Percentiles rank a stretch among this genome's conserved stretches.
phyloP scores from a whole-genome alignment of 2,113 vertebrate species.

The Onychostruthus taczanowskii region DNA sequence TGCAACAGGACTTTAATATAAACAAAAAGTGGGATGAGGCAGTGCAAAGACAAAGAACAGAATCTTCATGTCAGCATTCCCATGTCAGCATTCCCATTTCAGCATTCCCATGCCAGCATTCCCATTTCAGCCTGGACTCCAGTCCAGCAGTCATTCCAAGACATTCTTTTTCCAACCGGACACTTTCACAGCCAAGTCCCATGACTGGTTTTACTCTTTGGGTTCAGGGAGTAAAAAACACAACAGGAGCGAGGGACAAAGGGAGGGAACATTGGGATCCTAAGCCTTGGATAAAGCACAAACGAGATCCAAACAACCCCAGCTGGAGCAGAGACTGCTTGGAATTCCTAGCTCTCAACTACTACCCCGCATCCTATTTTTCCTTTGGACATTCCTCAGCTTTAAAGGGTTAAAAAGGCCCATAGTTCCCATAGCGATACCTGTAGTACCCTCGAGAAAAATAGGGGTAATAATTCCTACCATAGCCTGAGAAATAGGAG shows the following conservation, averaged over 20 bases:
- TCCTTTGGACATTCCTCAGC: too few relatives aligned
- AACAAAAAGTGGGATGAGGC: not conserved
- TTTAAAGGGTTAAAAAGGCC: constrained; percentile 11
- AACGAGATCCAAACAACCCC: not conserved
- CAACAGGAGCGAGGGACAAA: not conserved
- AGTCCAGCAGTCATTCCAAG: not conserved
- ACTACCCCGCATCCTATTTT: not conserved
- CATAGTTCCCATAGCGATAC: constrained; percentile 2
- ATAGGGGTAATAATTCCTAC: not conserved
- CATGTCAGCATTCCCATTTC: not conserved
- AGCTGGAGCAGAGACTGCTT: not conserved
- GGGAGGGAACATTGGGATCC: not conserved
- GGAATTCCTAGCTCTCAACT: not conserved
- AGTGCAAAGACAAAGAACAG: not conserved
- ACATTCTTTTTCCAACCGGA: not conserved
- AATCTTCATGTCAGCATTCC: not conserved
- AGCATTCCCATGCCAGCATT: not conserved
- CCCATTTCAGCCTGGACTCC: not conserved
- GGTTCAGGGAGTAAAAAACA: not conserved
- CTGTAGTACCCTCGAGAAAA: constrained; percentile 17
- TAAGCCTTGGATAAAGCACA: constrained; percentile 9
- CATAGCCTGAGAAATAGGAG: not conserved
- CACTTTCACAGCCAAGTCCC: not conserved
- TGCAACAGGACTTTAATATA: constrained; percentile 55
- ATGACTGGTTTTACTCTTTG: not conserved